Evolutionary conservation across 1,140 invertebrate species (phyloP).

Genomic region (Megathymus violae): DNA sequence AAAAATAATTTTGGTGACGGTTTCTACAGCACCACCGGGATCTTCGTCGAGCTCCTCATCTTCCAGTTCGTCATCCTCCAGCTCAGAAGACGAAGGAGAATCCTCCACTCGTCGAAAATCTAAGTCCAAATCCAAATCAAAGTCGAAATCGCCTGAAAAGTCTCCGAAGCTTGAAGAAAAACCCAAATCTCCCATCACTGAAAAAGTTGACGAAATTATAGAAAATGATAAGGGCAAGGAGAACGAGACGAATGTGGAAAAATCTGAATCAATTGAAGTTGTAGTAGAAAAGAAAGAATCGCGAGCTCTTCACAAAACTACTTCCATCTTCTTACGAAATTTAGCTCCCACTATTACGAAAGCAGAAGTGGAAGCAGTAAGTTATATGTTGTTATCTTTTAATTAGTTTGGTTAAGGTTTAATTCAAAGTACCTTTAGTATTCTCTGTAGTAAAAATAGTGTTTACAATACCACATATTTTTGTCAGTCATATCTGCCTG

Average conservation of each 20-base stretch:
- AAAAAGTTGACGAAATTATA: constrained; percentile 47
- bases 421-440: no score
- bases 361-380: constrained; percentile 97
- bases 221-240: constrained; percentile 71
- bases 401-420: no score
- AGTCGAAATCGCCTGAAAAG: constrained; percentile 68
- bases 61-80: constrained; percentile 75
- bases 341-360: constrained; percentile 97
- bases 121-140: constrained; percentile 71
- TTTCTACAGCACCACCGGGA: constrained; percentile 74
- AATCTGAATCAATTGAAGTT: constrained; percentile 65
- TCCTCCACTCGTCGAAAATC: constrained; percentile 62
- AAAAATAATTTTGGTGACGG: no score
- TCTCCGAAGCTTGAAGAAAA: constrained; percentile 64
- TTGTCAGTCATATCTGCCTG: no score
- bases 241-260: constrained; percentile 76
- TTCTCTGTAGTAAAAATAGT: no score
- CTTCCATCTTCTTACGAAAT: constrained; percentile 98
- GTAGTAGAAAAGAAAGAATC: constrained; percentile 85
- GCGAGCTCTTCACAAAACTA: constrained; percentile 94
- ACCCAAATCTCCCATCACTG: constrained; percentile 63
- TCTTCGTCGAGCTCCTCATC: constrained; percentile 77
- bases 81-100: constrained; percentile 74
- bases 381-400: constrained; percentile 56
- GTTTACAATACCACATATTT: no score